Base-by-base conservation (phyloP, 2,113 vertebrate genomes). In the Chelonoidis abingdonii region DNA sequence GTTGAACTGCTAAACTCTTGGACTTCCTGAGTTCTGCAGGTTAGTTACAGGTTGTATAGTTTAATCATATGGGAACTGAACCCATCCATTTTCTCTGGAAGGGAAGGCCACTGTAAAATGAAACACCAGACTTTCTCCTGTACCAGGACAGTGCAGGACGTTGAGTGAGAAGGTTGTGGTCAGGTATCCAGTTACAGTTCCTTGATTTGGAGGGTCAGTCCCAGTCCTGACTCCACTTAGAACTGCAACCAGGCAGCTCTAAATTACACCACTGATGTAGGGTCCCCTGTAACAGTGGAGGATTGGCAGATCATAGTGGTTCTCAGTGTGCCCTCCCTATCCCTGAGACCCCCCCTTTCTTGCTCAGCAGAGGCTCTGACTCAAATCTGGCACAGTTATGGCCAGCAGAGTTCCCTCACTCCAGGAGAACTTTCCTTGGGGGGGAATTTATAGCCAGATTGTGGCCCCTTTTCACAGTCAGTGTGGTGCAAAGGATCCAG, bases 201-300 rank as follows among this genome's bases (percentile, higher is more conserved):
- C 13, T 17, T n/a, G 31, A 65, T 65, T 65, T 35, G 31, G 62
- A 65, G 31, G 62, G 3, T 35, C 31, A 65, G 13, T 4, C 16
- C 62, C 13, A 65, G 6, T 65, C 62, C 31, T 35, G 31, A 16
- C 13, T 65, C 31, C 13, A 35, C 6, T 65, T 31, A 65, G 31
- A 65, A 35, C 62, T 17, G 31, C 27, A 47, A 3, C 13, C 52
- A 29, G 14, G 9, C 4, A 78, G 17, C 21, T 79, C 8, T 29
- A 79, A 65, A 35, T 13, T 2, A 16, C 25, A 2, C 1, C 2
- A 13, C 10, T 57, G 12, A 16, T 13, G 49, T 0, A 0, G 19
- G 14, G 1, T 22, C 29, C 88, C 78, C 1, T 38, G 13, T 47
- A 41, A 80, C 44, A 57, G 11, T 50, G 24, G 14, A 24, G 76